Evolutionary conservation across 2,113 vertebrate genomes (phyloP).

Genomic region (Grallaria varia): DNA sequence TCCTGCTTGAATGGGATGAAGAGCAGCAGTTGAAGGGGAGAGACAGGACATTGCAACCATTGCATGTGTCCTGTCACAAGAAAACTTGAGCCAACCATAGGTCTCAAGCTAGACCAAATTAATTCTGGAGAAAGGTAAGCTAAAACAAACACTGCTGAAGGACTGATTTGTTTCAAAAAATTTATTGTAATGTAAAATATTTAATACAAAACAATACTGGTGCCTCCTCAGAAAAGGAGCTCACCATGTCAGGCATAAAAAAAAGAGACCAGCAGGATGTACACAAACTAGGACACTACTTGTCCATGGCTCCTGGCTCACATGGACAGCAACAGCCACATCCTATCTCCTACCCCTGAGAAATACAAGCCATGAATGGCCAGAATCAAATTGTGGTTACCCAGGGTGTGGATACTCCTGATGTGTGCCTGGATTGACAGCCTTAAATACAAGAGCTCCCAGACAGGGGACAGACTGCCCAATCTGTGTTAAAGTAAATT

Average conservation of each 20-base stretch:
- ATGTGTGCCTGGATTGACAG: neutral
- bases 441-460: neutral
- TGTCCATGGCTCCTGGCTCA: neutral
- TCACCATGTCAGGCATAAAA: neutral
- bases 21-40: neutral
- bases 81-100: neutral
- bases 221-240: neutral
- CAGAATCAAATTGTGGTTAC: neutral
- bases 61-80: neutral
- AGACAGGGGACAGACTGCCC: neutral
- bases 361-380: neutral
- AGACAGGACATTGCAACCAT: neutral
- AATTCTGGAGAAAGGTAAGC: neutral
- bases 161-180: neutral
- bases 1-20: neutral
- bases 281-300: neutral
- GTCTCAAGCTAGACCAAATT: neutral
- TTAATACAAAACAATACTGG: neutral
- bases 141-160: neutral
- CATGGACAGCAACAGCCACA: neutral
- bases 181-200: constrained; percentile 48
- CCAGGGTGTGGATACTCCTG: neutral
- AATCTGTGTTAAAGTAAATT: neutral
- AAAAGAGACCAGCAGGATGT: neutral
- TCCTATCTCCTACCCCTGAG: neutral